These are phyloP conservation scores for Eucera pruinosa DNA, from an alignment of 2,888 invertebrate species.

Conservation along the genomic window DNA sequence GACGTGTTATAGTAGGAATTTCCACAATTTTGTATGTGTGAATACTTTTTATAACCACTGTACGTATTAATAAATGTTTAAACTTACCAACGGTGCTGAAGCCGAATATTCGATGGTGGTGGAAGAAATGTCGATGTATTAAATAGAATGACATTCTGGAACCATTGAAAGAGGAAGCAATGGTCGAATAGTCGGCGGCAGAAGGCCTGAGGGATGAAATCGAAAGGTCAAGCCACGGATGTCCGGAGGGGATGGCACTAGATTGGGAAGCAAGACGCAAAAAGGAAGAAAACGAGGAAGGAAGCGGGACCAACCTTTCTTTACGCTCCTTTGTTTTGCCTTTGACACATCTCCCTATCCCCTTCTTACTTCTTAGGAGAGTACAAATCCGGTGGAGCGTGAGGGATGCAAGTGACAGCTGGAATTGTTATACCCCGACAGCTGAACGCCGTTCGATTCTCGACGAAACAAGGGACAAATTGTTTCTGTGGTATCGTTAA, in stretches of 20 bases:
- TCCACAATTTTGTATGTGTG: no score
- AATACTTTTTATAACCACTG: no score
- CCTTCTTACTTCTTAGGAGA: background rate
- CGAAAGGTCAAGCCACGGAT: slow-evolving; percentile 47
- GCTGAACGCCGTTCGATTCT: slow-evolving; percentile 62
- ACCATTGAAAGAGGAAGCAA: slow-evolving; percentile 6
- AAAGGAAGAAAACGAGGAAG: slow-evolving; percentile 33
- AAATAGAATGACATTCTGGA: slow-evolving; percentile 12
- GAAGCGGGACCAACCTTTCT: slow-evolving; percentile 43
- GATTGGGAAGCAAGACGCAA: slow-evolving; percentile 11
- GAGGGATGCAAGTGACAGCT: slow-evolving; percentile 73
- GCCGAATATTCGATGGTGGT: background rate
- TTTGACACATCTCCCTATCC: slow-evolving; percentile 35
- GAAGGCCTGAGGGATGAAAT: slow-evolving; percentile 35
- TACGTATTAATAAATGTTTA: no score
- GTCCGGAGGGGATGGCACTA: slow-evolving; percentile 31
- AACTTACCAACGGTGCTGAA: background rate
- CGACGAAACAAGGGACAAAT: slow-evolving; percentile 32
- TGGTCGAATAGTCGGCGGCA: background rate
- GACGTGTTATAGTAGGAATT: no score
- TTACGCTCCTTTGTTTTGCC: slow-evolving; percentile 57
- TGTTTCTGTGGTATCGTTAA: slow-evolving; percentile 37
- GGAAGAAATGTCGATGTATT: slow-evolving; percentile 3
- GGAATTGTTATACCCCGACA: slow-evolving; percentile 68
- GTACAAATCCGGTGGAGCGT: slow-evolving; percentile 62